Evolutionary conservation across 2,888 invertebrate species (phyloP).

Genomic region (Oegoconia quadripuncta): DNA sequence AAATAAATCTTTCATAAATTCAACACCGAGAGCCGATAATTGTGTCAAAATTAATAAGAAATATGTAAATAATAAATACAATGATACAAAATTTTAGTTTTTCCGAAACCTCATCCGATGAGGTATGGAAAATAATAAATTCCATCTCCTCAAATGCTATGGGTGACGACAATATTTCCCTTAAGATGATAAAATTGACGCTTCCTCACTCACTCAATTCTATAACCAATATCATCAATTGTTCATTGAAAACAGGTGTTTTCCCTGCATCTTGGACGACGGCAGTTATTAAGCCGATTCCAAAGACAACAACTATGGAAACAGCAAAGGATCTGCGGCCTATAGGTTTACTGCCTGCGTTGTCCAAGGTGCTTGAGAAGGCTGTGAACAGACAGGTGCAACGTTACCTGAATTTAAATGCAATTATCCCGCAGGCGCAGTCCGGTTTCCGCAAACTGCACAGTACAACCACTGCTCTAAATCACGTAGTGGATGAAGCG

Average conservation of each 20-base stretch:
- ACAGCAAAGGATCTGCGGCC: too few species aligned
- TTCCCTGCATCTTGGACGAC: constrained; percentile 4
- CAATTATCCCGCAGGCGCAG: not conserved
- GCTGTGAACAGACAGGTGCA: not conserved
- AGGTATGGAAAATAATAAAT: not conserved
- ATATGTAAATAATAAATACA: not conserved
- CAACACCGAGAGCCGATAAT: not conserved
- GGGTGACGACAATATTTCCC: constrained; percentile 1
- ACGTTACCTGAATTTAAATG: not conserved
- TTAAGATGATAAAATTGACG: constrained; percentile 5
- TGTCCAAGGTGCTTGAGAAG: not conserved
- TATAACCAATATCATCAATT: constrained; percentile 1
- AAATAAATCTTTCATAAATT: not conserved
- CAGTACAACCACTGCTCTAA: constrained; percentile 2
- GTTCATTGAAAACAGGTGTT: not conserved
- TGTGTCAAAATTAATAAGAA: too few species aligned
- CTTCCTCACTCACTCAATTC: constrained; percentile 1
- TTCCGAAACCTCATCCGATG: not conserved
- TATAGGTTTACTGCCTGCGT: too few species aligned
- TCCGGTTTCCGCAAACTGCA: constrained; percentile 3
- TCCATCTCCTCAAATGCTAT: constrained; percentile 1
- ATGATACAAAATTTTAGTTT: not conserved
- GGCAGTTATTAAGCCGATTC: too few species aligned
- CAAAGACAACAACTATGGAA: too few species aligned
- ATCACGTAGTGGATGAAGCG: constrained; percentile 3